Evolutionary conservation across 2,888 invertebrate genomes (phyloP).

Genomic region (Cabera pusaria): DNA sequence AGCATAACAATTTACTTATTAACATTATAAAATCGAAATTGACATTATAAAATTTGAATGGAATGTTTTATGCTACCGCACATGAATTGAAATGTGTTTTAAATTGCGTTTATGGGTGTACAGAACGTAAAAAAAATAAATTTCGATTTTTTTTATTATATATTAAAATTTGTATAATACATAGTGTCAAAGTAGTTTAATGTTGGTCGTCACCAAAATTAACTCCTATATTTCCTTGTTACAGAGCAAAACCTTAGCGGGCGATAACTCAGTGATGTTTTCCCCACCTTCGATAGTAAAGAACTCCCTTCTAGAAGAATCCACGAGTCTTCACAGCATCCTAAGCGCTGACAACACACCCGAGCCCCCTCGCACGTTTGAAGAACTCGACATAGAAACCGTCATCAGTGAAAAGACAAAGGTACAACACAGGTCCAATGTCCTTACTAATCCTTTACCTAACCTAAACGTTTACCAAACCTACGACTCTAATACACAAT

Average conservation of each 20-base stretch:
- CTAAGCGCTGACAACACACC: slow-evolving; percentile 72
- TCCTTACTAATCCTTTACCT: slow-evolving; percentile 73
- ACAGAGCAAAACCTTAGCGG: slow-evolving; percentile 93
- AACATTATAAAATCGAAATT: no score
- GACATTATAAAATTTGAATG: no score
- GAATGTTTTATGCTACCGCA: no score
- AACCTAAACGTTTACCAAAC: slow-evolving; percentile 38
- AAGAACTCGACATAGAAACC: slow-evolving; percentile 65
- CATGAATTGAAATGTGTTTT: no score
- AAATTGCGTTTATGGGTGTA: no score
- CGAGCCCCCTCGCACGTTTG: slow-evolving; percentile 57
- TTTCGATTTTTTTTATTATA: no score
- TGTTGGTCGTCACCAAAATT: no score
- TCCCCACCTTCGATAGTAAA: slow-evolving; percentile 95
- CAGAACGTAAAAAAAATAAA: no score
- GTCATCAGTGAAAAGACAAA: slow-evolving; percentile 70
- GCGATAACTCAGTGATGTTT: slow-evolving; percentile 90
- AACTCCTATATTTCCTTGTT: slow-evolving; percentile 63
- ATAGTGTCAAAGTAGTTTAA: no score
- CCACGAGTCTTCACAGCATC: slow-evolving; percentile 84
- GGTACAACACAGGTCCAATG: slow-evolving; percentile 80
- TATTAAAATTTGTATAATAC: no score
- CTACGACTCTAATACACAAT: slow-evolving; percentile 32
- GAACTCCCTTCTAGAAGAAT: slow-evolving; percentile 88
- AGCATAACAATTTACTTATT: no score